Evolutionary conservation across 2,888 invertebrate genomes (phyloP).

Genomic region (Sphinx pinastri): DNA sequence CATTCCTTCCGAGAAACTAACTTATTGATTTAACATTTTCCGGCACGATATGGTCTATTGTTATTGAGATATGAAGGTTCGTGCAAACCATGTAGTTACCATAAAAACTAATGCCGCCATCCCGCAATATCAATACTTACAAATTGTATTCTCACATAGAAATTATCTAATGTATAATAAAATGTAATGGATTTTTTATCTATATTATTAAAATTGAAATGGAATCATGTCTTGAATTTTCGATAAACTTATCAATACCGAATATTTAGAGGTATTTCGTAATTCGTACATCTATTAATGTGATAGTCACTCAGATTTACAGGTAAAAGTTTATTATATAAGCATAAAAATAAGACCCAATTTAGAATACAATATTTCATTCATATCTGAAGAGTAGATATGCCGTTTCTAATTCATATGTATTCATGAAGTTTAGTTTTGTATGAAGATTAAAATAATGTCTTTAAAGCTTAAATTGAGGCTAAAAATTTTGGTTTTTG

Average conservation of each 20-base stretch:
- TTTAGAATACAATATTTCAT: too few relatives aligned
- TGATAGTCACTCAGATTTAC: too few relatives aligned
- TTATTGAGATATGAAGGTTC: constrained; percentile 46
- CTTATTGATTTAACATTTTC: constrained; percentile 39
- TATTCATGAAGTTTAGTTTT: too few relatives aligned
- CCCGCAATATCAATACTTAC: constrained; percentile 50
- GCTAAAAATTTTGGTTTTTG: too few relatives aligned
- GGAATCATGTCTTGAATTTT: not conserved
- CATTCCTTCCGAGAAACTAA: constrained; percentile 36
- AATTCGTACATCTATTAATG: too few relatives aligned
- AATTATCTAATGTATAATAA: constrained; percentile 25
- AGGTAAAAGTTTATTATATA: too few relatives aligned
- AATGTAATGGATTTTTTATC: not conserved
- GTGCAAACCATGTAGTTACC: constrained; percentile 54
- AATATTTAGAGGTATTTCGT: too few relatives aligned
- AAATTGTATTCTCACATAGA: constrained; percentile 53
- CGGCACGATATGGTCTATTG: constrained; percentile 42
- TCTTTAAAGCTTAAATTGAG: too few relatives aligned
- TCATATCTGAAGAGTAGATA: too few relatives aligned
- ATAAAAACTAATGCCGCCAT: constrained; percentile 57
- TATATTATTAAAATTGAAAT: not conserved
- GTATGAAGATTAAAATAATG: too few relatives aligned
- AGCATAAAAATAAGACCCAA: too few relatives aligned
- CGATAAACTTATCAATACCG: not conserved
- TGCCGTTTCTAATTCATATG: too few relatives aligned